Evolutionary conservation across 2,113 vertebrate genomes (phyloP), one percentile per base, ranked within the genome.

Genomic region (Myodes glareolus): DNA sequence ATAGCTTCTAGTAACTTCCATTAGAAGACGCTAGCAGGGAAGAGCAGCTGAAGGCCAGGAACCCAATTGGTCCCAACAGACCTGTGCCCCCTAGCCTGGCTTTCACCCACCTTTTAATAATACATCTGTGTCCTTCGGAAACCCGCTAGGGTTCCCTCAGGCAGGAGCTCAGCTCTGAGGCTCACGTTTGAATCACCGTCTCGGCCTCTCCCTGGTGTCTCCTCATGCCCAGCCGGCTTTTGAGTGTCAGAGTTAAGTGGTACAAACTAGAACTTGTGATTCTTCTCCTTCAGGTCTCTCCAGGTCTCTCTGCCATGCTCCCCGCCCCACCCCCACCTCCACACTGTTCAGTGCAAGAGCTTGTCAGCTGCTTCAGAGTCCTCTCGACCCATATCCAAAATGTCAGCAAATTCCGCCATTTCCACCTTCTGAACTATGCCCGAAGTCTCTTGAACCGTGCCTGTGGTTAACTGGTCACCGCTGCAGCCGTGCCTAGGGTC

Each of bases 171-270:
- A 52, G 89, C 3, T 25, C 23, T 77, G 45, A 10, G 11, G 14
- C 19, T 45, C 25, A 3, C 0, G 0, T 23, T 16, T 45, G 42
- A 5, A 55, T 27, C 39, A 55, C 68, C 7, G n/a, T 8, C 10
- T 72, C 3, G 3, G 21, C 25, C 39, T 36, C n/a, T 58, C 42
- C 50, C 45, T 27, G 47, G 33, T 12, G 17, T 70, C 42, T 75
- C 36, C 1, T 11, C 0, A 0, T 7, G 27, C 47, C 90, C 36
- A 47, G 0, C 10, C 1, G 0, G 50, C 45, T n/a, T 23, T 70
- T 42, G 67, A 58, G 68, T 42, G 73, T 85, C 90, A 52, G 21
- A 81, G 4, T 45, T 50, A 16, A 13, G 45, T 86, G 3, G 39
- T 82, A 63, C 47, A 75, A 87, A 67, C 33, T 17, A 65, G 27